phyloP scores from a whole-genome alignment of 2,888 invertebrate genomes.

The Scrobipalpa costella region DNA sequence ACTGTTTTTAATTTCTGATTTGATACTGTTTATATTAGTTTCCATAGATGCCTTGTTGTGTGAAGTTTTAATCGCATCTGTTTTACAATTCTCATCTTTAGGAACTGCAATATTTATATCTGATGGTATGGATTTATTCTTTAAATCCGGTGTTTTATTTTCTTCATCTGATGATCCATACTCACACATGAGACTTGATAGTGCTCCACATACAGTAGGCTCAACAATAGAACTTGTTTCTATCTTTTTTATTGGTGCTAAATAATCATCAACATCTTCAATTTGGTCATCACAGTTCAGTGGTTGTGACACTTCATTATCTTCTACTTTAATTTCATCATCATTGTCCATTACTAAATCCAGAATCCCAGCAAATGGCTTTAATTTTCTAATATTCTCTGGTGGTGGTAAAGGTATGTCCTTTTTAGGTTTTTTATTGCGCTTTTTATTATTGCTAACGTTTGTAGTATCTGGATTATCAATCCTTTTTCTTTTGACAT shows the following conservation, averaged over 20 bases:
- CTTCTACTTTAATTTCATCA: constrained; percentile 36
- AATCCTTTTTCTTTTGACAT: constrained; percentile 23
- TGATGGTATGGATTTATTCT: background rate
- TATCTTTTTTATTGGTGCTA: constrained; percentile 28
- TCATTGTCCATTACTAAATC: constrained; percentile 51
- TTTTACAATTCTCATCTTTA: background rate
- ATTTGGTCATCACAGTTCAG: constrained; percentile 49
- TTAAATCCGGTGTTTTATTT: constrained; percentile 24
- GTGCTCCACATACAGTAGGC: constrained; percentile 73
- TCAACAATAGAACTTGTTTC: constrained; percentile 33
- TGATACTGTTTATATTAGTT: constrained; percentile 1
- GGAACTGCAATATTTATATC: background rate
- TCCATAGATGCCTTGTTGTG: background rate
- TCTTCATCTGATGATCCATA: constrained; percentile 81
- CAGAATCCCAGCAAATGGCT: constrained; percentile 75
- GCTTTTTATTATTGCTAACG: constrained; percentile 23
- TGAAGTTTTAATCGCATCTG: background rate
- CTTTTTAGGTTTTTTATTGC: constrained; percentile 35
- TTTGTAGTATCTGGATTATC: background rate
- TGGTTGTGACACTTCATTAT: constrained; percentile 30
- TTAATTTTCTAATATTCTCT: constrained; percentile 57
- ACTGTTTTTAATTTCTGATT: constrained; percentile 12
- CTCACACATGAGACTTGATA: constrained; percentile 79
- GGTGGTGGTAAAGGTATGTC: constrained; percentile 41
- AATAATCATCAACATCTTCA: constrained; percentile 65